Evolutionary conservation across 2,888 invertebrate genomes (phyloP).

Genomic region (Ptilodon capucinus): DNA sequence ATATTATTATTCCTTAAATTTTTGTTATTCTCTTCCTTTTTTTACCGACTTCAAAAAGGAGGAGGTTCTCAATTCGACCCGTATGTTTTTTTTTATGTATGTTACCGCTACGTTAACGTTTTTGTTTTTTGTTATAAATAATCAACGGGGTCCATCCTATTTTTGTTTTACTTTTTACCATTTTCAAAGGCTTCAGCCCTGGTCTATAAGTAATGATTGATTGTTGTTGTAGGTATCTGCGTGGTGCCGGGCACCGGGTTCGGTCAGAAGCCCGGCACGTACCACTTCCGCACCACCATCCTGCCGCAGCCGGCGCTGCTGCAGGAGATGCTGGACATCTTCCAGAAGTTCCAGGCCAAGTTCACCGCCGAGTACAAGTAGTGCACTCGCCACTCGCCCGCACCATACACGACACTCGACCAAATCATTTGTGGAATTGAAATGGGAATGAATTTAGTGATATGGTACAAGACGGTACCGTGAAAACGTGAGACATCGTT

Average conservation of each 20-base stretch:
- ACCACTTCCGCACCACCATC: slow-evolving; percentile 98
- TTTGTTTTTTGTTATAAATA: no score
- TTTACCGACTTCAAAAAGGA: no score
- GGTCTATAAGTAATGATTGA: no score
- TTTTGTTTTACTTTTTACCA: no score
- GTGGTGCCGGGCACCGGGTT: slow-evolving; percentile 97
- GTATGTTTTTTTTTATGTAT: no score
- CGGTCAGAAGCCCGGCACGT: slow-evolving; percentile 96
- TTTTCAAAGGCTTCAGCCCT: no score
- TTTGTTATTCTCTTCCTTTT: no score
- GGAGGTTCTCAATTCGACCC: no score
- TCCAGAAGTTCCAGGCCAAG: slow-evolving; percentile 91
- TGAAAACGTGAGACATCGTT: no score
- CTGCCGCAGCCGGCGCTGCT: slow-evolving; percentile 93
- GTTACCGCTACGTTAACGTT: no score
- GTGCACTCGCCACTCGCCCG: neutral
- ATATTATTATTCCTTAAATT: no score
- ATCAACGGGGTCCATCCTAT: no score
- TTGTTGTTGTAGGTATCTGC: slow-evolving; percentile 88
- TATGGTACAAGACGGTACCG: neutral
- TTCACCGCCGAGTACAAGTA: slow-evolving; percentile 82
- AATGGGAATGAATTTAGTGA: neutral
- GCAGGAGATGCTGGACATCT: slow-evolving; percentile 90
- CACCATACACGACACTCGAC: neutral
- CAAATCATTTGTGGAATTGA: neutral